Base-by-base conservation (phyloP, 92 coral and sea anemone species). In the Epizoanthus scotinus region DNA sequence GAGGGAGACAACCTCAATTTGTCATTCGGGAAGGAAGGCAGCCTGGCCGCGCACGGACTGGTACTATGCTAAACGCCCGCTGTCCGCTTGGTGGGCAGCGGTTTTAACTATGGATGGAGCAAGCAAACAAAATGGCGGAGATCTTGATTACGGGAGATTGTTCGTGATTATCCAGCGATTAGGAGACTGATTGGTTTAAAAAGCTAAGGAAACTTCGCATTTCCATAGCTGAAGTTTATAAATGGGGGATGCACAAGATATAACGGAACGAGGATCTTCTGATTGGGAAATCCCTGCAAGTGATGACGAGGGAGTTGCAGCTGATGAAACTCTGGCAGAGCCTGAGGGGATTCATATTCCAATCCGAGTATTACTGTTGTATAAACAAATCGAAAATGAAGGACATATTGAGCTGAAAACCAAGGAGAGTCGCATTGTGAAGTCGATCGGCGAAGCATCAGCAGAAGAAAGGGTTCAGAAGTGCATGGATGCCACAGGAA, bases 241-340 rank as follows among this genome's bases (percentile, higher is more conserved):
- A 13, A 19, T 75, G 55, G 67, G 60, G 38, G 61, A 58, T 60
- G 31, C 68, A 75, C 21, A 75, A 44, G 59, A 54, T 57, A 75
- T 75, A 68, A 38, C 81, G 19, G 81, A 75, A 40, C 67, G 59
- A 21, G 19, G 26, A 12, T 55, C 20, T 66, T 21, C 13, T 13
- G 65, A 73, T 38, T 73, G 79, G 79, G 79, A 73, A 53, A 24
- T 75, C 26, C 81, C 81, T 67, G 67, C 81, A 12, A 75, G 81
- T 58, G 81, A 75, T 18, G 81, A 59, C 36, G 81, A 75, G 19
- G 65, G 15, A 9, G 12, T 44, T 47, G 52, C 1, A 9, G 15
- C 22, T 13, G 67, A 63, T 25, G 67, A 17, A 17, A 21, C 47
- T 59, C 5, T 17, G 66, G 15, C 7, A 36, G 67, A 25, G 67